Evolutionary conservation across 2,888 invertebrate genomes (phyloP).

Genomic region (Baccha elongata): DNA sequence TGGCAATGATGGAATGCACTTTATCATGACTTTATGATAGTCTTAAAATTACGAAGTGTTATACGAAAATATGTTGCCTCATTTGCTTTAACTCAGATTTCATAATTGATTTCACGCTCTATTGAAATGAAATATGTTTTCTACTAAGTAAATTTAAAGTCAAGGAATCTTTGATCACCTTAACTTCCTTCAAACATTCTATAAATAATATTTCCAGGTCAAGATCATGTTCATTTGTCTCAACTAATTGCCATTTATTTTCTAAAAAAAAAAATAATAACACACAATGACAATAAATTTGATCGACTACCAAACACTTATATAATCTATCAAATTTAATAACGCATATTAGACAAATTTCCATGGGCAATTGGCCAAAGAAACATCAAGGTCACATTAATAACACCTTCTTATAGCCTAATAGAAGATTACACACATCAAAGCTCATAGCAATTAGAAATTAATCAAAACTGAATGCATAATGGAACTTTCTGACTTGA

Average conservation of each 20-base stretch:
- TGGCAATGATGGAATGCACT: too few species aligned
- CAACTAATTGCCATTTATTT: slow-evolving; percentile 7
- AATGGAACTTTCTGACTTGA: background rate
- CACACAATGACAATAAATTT: slow-evolving; percentile 24
- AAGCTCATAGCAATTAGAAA: slow-evolving; percentile 32
- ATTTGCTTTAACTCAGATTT: too few species aligned
- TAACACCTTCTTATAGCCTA: slow-evolving; percentile 19
- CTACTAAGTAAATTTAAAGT: too few species aligned
- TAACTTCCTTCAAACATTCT: slow-evolving; percentile 10
- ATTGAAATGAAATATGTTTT: background rate
- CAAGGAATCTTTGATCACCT: too few species aligned
- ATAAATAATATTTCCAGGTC: slow-evolving; percentile 10
- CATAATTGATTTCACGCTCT: background rate
- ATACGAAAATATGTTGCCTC: too few species aligned
- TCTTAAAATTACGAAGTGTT: too few species aligned
- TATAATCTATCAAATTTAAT: slow-evolving; percentile 49
- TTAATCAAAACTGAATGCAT: background rate
- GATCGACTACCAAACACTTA: slow-evolving; percentile 15
- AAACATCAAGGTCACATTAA: slow-evolving; percentile 35
- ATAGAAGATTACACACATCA: slow-evolving; percentile 8
- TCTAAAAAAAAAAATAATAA: background rate
- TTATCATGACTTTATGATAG: too few species aligned
- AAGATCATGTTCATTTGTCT: slow-evolving; percentile 11
- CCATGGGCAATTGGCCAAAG: slow-evolving; percentile 39
- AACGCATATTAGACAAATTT: slow-evolving; percentile 25